Base-by-base conservation (phyloP, 2,888 invertebrate species). In the Podabrus alpinus region DNA sequence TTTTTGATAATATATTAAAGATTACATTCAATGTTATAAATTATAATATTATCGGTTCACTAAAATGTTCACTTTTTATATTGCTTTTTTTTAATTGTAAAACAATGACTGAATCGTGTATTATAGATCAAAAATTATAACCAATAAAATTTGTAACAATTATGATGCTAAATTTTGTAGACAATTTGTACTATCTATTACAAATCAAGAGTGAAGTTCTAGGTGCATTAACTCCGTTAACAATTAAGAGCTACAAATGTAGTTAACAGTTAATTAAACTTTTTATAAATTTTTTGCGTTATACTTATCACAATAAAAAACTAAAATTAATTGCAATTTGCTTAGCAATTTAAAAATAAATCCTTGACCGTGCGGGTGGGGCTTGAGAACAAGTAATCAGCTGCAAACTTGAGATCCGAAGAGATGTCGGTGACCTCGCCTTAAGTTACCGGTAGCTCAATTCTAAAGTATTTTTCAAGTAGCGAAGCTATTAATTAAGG, bases 301-400 rank as follows among this genome's bases (percentile, higher is more conserved):
- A 59, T 19, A 21, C 68, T 25, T 68, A n/a, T 45, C 7, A 45
- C 45, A 45, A 45, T 45, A 45, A 45, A 45, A 45, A 45, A 45
- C 45, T 45, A 45, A 45, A 45, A 45, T 45, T 45, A 45, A 45
- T 45, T 45, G 45, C 45, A 45, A 45, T 45, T 45, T 45, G 45
- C 45, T 76, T 69, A 71, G 69, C 73, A 69, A 60, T 66, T 64
- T 29, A 69, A 77, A 74, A 69, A 67, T 61, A 67, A 69, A 66
- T 73, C 80, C 79, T 80, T 80, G 80, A 80, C 80, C 80, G 80
- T 73, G 80, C 79, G 80, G 80, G 80, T 78, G 79, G 80, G 77
- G 79, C 80, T 79, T 78, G 79, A 80, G 79, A 79, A 80, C 76
- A 67, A 68, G 70, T 68, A 72, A 76, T 74, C 79, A 77, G 77